Base-by-base conservation (phyloP, 2,888 invertebrate species). In the Drosophila prostipennis region DNA sequence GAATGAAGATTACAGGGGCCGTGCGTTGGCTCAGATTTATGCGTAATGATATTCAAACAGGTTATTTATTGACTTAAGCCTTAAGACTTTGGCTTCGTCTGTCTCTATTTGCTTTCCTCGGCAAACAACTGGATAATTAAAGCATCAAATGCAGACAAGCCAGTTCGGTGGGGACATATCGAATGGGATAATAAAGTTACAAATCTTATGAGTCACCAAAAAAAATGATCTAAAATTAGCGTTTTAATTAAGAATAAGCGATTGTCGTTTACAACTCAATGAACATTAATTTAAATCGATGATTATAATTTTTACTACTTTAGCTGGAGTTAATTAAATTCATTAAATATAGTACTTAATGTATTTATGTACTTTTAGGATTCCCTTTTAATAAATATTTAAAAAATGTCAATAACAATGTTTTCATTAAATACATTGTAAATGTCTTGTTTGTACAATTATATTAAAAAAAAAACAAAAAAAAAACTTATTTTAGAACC, bases 141-240 rank as follows among this genome's bases (percentile, higher is more conserved):
- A 65, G 83, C 86, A 77, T 80, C 83, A 86, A 83, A 56, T 74
- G 70, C 79, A 72, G 76, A 77, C 77, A 59, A 48, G 59, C 61
- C 53, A 40, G 71, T 70, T 72, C 68, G 49, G 43, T 7, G 43
- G 48, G 39, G 52, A 49, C 48, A 56, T 75, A 65, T 77, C 56
- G 43, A 48, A 19, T 70, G 43, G 29, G 65, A 70, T 57, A 37
- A 37, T 36, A 14, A 19, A 10, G 19, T 49, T 23, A 3, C 16
- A 19, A 16, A 39, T 57, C 46, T 23, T 3, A 2, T 14, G 32
- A 10, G 6, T 11, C 10, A 6, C 23, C 14, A 19, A 23, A 23
- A 23, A 14, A 34, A 11, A 11, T 16, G 16, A 10, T 29, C n/a
- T 19, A 11, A 5, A 29, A 26, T 14, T 14, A 14, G 42, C 19